phyloP scores from a whole-genome alignment of 1,140 invertebrate species.

The Calosoma granatense region DNA sequence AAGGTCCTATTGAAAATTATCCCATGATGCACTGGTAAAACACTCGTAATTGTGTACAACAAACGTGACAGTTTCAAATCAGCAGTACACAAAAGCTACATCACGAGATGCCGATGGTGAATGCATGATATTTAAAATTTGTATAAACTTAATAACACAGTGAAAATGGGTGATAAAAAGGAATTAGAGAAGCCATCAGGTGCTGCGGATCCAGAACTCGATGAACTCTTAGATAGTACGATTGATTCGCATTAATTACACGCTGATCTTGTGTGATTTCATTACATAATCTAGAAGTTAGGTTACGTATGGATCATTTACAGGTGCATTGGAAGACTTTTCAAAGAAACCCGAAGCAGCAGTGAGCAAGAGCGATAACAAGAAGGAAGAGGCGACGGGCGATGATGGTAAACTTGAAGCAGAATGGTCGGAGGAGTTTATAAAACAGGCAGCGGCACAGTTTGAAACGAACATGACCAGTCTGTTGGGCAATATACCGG shows the following conservation, averaged over 20 bases:
- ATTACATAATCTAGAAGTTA: neutral
- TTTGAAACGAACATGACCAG: constrained; percentile 50
- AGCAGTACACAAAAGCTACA: no score
- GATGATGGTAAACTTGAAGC: constrained; percentile 23
- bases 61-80: no score
- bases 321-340: constrained; percentile 49
- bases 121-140: no score
- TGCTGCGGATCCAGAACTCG: constrained; percentile 32
- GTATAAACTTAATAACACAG: no score
- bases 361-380: constrained; percentile 21
- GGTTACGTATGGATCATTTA: neutral
- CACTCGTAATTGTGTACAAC: no score
- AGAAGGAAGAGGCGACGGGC: constrained; percentile 19
- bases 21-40: no score
- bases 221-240: constrained; percentile 37
- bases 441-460: constrained; percentile 47
- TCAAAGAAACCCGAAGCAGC: constrained; percentile 28
- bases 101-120: no score
- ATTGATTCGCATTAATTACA: constrained; percentile 11
- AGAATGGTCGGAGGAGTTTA: constrained; percentile 52
- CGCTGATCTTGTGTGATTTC: neutral
- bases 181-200: constrained; percentile 7
- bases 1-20: no score
- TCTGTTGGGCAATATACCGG: constrained; percentile 36
- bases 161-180: constrained; percentile 17